Base-by-base conservation (phyloP, 2,797 vertebrate species). In the Sebastes hopkinsi region DNA sequence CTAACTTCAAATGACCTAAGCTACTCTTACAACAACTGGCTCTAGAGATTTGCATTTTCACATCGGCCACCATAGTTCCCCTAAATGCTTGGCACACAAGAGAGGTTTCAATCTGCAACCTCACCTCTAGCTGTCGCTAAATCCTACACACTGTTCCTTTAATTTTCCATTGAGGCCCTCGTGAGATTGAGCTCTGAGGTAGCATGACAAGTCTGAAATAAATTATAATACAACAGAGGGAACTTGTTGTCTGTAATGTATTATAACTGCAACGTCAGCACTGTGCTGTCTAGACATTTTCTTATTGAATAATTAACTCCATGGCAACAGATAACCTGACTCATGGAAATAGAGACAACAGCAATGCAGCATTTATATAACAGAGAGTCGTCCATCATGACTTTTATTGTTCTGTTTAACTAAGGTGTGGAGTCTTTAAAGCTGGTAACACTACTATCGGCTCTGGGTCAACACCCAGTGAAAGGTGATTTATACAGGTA, bases 231-330 rank as follows among this genome's bases (percentile, higher is more conserved):
- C 38, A 78, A 71, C 6, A 56, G 4, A 59, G 50, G 13, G 23
- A 32, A 36, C n/a, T 42, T 64, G 38, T 42, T 64, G 29, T 58
- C 38, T 42, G 14, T 36, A 4, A 25, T 23, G 34, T 29, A 27
- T 67, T 54, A 42, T 61, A 61, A 77, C n/a, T 42, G 54, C 8
- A 70, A 59, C 59, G 80, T 42, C n/a, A 72, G 50, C 30, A 30
- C 36, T 62, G 27, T 73, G 54, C n/a, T 36, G 23, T 60, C 56
- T 42, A 60, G 36, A 29, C 22, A 14, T 36, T 72, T 83, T 68
- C 25, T 67, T 36, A 25, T 6, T 46, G n/a, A 22, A 69, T 75
- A 79, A 81, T 50, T 34, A 64, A 74, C 20, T 58, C 4, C 30
- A 29, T 16, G 4, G 27, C 12, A 69, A 67, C 6, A 46, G 29